Conservation (phyloP, 2,797 vertebrate genomes). For the Rhadinocentrus ornatus region DNA sequence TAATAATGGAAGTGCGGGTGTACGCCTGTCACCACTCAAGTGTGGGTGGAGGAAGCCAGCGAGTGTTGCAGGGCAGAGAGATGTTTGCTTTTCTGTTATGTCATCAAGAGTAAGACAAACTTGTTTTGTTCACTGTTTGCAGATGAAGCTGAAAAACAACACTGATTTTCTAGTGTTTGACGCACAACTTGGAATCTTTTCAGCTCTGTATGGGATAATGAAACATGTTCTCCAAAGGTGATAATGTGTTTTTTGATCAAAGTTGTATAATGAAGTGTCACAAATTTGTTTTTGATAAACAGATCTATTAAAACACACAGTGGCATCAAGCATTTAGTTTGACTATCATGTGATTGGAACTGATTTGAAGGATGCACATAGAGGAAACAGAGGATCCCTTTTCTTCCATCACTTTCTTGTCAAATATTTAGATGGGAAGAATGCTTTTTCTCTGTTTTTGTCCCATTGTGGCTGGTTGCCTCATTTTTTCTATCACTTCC, state of each 20-base stretch:
- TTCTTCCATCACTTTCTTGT: background rate
- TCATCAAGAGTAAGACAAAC: slow-evolving; percentile 74
- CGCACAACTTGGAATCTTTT: slow-evolving; percentile 40
- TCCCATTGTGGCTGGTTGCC: slow-evolving; percentile 9
- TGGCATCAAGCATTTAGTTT: slow-evolving; percentile 40
- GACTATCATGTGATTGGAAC: slow-evolving; percentile 32
- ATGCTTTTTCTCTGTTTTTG: slow-evolving; percentile 12
- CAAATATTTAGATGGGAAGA: slow-evolving; percentile 28
- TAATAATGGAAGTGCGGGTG: slow-evolving; percentile 83
- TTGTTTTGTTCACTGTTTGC: slow-evolving; percentile 54
- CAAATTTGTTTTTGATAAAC: slow-evolving; percentile 60
- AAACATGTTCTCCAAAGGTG: slow-evolving; percentile 62
- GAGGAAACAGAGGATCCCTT: slow-evolving; percentile 7
- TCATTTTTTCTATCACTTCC: slow-evolving; percentile 29
- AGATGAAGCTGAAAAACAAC: slow-evolving; percentile 32
- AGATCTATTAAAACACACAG: slow-evolving; percentile 57
- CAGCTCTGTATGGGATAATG: slow-evolving; percentile 59
- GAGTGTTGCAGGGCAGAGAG: slow-evolving; percentile 77
- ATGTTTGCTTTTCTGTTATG: slow-evolving; percentile 84
- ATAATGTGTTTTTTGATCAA: slow-evolving; percentile 50
- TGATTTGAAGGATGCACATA: slow-evolving; percentile 39
- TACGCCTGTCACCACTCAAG: slow-evolving; percentile 85
- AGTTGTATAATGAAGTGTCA: slow-evolving; percentile 60
- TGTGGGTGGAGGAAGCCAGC: slow-evolving; percentile 79
- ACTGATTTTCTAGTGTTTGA: slow-evolving; percentile 22